Percentiles rank a stretch among this genome's conserved stretches.
These are phyloP conservation scores for Spicauda simplicius DNA, from an alignment of 2,888 invertebrate genomes.

Conservation along the genomic window DNA sequence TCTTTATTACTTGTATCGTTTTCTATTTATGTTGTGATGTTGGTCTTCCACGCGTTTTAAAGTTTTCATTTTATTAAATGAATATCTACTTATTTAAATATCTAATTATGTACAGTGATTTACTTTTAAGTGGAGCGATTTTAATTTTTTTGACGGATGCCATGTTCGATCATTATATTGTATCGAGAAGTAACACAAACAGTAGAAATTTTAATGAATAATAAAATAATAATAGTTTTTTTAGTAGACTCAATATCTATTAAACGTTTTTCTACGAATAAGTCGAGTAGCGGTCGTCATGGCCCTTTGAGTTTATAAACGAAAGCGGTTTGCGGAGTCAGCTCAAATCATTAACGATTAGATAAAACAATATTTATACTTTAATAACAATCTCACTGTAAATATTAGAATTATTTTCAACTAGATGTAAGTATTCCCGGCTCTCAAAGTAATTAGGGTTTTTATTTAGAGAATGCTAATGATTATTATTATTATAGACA, in stretches of 20 bases:
- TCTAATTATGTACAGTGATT: slow-evolving; percentile 68
- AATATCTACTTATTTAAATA: slow-evolving; percentile 71
- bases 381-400: slow-evolving; percentile 79
- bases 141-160: slow-evolving; percentile 55
- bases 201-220: slow-evolving; percentile 47
- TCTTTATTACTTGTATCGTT: slow-evolving; percentile 66
- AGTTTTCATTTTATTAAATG: slow-evolving; percentile 65
- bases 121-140: slow-evolving; percentile 56
- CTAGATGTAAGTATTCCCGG: slow-evolving; percentile 80
- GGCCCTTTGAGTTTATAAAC: slow-evolving; percentile 49
- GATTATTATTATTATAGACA: slow-evolving; percentile 54
- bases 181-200: slow-evolving; percentile 45
- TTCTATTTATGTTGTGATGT: slow-evolving; percentile 83
- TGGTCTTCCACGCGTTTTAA: slow-evolving; percentile 79
- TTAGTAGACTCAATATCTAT: slow-evolving; percentile 42
- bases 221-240: slow-evolving; percentile 41
- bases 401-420: slow-evolving; percentile 74
- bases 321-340: slow-evolving; percentile 64
- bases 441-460: slow-evolving; percentile 82
- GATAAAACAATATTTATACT: slow-evolving; percentile 79
- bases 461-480: slow-evolving; percentile 72
- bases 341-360: slow-evolving; percentile 82
- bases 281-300: slow-evolving; percentile 50
- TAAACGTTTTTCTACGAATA: slow-evolving; percentile 48
- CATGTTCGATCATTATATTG: slow-evolving; percentile 56